Conservation (phyloP, 35 echinoderm and acorn worm species). For the Stichopus chloronotus region DNA sequence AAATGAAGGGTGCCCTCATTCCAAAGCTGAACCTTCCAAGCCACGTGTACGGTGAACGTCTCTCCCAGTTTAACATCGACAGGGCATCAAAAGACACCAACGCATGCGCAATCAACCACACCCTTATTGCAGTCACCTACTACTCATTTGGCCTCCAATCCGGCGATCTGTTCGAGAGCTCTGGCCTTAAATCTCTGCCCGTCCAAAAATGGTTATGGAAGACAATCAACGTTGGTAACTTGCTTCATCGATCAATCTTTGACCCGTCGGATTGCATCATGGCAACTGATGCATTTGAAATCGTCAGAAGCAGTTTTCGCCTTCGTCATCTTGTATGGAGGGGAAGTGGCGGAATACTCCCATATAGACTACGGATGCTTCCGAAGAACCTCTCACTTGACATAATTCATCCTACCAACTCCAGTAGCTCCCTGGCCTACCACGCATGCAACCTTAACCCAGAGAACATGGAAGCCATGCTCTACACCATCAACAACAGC, state of each 20-base stretch:
- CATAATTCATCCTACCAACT: neutral
- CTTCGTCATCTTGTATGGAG: neutral
- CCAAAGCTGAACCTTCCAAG: neutral
- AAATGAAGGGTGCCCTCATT: conserved; percentile 18
- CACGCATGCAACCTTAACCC: neutral
- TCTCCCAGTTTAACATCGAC: too few species aligned
- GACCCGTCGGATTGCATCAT: neutral
- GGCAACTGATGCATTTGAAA: conserved; percentile 25
- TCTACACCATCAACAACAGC: conserved; percentile 13
- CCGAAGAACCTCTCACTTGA: conserved; percentile 30
- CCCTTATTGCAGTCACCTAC: conserved; percentile 20
- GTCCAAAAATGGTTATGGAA: conserved; percentile 46
- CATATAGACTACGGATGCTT: neutral
- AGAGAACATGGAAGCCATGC: neutral
- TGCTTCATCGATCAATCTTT: neutral
- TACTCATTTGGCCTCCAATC: conserved; percentile 44
- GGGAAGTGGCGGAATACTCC: neutral
- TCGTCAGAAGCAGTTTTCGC: neutral
- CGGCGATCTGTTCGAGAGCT: neutral
- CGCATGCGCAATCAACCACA: conserved; percentile 28
- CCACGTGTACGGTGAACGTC: too few species aligned
- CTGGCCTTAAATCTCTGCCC: neutral
- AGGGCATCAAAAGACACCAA: too few species aligned
- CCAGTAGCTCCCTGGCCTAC: conserved; percentile 13
- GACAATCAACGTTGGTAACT: neutral